A percentile compares a stretch with the other conserved stretches of the same genome.
These are phyloP conservation scores for Phasianus colchicus DNA, from an alignment of 2,113 vertebrate genomes.

Conservation along the genomic window DNA sequence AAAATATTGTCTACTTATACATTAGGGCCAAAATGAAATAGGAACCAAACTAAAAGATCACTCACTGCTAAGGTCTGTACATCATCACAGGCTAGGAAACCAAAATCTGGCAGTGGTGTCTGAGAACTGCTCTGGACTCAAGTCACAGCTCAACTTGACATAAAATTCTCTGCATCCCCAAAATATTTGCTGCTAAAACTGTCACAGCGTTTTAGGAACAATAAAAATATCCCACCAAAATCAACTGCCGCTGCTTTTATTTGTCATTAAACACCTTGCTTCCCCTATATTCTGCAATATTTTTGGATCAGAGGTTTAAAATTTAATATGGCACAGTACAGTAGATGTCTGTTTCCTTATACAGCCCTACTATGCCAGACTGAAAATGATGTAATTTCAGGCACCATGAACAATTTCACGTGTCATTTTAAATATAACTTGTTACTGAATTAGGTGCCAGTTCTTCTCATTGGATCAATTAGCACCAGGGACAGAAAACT, in stretches of 20 bases:
- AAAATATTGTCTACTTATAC: background rate
- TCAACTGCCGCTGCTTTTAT: background rate
- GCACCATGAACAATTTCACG: slow-evolving; percentile 42
- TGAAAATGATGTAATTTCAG: slow-evolving; percentile 66
- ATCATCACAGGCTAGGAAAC: background rate
- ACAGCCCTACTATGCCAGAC: slow-evolving; percentile 30
- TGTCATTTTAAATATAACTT: slow-evolving; percentile 64
- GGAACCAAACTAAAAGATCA: background rate
- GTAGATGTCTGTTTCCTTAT: slow-evolving; percentile 40
- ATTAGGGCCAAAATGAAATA: background rate
- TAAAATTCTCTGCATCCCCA: background rate
- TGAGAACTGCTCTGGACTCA: background rate
- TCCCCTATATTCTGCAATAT: background rate
- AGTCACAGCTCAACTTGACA: background rate
- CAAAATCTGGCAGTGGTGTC: background rate
- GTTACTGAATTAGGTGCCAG: slow-evolving; percentile 51
- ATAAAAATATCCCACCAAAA: background rate
- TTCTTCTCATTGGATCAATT: slow-evolving; percentile 67
- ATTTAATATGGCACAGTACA: slow-evolving; percentile 44
- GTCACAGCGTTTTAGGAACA: background rate
- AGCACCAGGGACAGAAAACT: slow-evolving; percentile 50
- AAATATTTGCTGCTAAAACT: background rate
- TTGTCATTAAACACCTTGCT: background rate
- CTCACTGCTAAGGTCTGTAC: background rate
- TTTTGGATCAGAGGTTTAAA: slow-evolving; percentile 55